Conservation (phyloP, 2,797 vertebrate genomes). For the Lagodon rhomboides region DNA sequence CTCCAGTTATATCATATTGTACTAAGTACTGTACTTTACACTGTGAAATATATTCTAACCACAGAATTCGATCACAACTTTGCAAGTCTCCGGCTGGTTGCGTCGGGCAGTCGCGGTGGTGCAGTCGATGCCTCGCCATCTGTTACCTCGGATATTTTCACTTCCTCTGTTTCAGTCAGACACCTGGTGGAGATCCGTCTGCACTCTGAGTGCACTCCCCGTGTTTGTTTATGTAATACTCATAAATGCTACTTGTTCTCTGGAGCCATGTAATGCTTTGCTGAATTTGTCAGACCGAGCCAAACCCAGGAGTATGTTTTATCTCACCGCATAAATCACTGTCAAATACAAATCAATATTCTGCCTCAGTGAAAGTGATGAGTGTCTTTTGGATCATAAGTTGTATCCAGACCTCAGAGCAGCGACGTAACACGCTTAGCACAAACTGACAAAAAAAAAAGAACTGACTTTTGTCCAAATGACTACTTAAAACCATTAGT, state of each 20-base stretch:
- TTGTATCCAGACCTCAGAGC: slow-evolving; percentile 19
- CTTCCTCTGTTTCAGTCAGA: too few species aligned
- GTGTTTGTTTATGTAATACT: slow-evolving; percentile 6
- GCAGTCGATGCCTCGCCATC: too few species aligned
- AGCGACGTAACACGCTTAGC: slow-evolving; percentile 21
- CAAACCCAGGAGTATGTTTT: slow-evolving; percentile 31
- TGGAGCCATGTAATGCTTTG: not conserved
- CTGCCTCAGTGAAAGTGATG: slow-evolving; percentile 22
- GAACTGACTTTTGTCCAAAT: slow-evolving; percentile 46
- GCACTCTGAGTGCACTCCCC: not conserved
- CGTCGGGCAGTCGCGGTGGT: too few species aligned
- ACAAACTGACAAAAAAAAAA: slow-evolving; percentile 34
- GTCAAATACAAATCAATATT: slow-evolving; percentile 33
- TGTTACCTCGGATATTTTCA: too few species aligned
- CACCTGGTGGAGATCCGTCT: too few species aligned
- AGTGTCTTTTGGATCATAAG: slow-evolving; percentile 27
- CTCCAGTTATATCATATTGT: too few species aligned
- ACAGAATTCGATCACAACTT: too few species aligned
- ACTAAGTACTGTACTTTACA: too few species aligned
- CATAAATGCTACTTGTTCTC: not conserved
- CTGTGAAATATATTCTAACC: too few species aligned
- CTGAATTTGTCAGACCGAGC: not conserved
- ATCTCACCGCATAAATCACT: slow-evolving; percentile 29
- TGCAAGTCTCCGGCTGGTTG: too few species aligned
- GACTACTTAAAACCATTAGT: slow-evolving; percentile 42